A percentile compares a stretch with the other conserved stretches of the same genome.
Conservation (phyloP, 2,113 vertebrate genomes). For the Tor tambroides region DNA sequence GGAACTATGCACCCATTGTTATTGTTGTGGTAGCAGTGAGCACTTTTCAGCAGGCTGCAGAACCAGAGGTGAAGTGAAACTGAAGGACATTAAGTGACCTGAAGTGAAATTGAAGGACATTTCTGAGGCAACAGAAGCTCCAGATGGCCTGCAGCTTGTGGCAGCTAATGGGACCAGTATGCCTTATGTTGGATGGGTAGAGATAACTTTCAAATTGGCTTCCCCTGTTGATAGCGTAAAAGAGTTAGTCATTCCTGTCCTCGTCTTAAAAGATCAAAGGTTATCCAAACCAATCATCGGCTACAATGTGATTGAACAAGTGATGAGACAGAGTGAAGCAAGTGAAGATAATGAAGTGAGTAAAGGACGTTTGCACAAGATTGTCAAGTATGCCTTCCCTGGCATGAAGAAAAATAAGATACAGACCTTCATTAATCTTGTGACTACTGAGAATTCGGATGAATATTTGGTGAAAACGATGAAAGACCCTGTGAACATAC, state of each 20-base stretch:
- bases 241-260: neutral
- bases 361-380: neutral
- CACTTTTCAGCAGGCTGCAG: neutral
- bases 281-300: neutral
- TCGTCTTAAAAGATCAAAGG: neutral
- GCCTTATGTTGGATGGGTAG: neutral
- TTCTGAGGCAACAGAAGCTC: neutral
- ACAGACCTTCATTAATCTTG: neutral
- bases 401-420: neutral
- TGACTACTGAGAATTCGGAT: neutral
- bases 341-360: neutral
- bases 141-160: neutral
- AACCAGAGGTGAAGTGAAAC: neutral
- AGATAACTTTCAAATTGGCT: neutral
- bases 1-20: neutral
- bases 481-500: neutral
- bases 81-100: neutral
- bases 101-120: neutral
- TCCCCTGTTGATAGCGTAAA: neutral
- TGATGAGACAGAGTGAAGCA: neutral
- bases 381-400: neutral
- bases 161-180: neutral
- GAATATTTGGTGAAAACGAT: neutral
- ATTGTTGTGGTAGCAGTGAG: neutral
- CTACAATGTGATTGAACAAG: neutral